Evolutionary conservation across 2,888 invertebrate genomes (phyloP), one percentile per base, ranked within the genome.

Genomic region (Oxyteleia sp.): DNA sequence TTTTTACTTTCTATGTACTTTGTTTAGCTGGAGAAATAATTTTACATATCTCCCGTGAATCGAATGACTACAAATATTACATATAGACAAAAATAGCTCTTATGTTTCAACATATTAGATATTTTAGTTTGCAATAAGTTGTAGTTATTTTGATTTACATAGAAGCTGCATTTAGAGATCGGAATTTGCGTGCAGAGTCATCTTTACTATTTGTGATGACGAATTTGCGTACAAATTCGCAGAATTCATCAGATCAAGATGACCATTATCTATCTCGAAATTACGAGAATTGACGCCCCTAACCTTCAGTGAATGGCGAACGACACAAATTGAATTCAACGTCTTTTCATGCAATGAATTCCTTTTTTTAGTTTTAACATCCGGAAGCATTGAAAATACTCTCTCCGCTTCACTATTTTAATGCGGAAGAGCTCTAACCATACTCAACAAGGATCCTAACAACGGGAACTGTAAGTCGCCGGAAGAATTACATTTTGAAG

Each of bases 331-430:
- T 0, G 51, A 66, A 53, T 53, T 66, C n/a, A 66, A 23, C 1
- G 51, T 47, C 11, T 66, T 41, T 11, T 23, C 10, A 0, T 5
- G 13, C 7, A 66, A 11, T 8, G 29, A 2, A 35, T 69, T 69
- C 11, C 68, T 16, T 15, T 69, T 57, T 32, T 47, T 69, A 0
- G 43, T 45, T 29, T 41, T 69, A n/a, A 69, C 23, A 45, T 69
- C 68, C 0, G 55, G 32, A 15, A 69, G 45, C 45, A 45, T 69
- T 0, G 55, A 55, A 35, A 69, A 69, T 2, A 20, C 45, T 32
- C 68, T 69, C 11, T 55, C 68, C 4, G 68, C 16, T 4, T 69
- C 55, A 13, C 32, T 35, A n/a, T 69, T 69, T 2, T 51, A 72
- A 23, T 61, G 35, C 0, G 71, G 61, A 51, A 72, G 71, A 49